These are phyloP conservation scores for Galerucella nymphaeae DNA, from an alignment of 2,888 invertebrate genomes.

Conservation along the genomic window DNA sequence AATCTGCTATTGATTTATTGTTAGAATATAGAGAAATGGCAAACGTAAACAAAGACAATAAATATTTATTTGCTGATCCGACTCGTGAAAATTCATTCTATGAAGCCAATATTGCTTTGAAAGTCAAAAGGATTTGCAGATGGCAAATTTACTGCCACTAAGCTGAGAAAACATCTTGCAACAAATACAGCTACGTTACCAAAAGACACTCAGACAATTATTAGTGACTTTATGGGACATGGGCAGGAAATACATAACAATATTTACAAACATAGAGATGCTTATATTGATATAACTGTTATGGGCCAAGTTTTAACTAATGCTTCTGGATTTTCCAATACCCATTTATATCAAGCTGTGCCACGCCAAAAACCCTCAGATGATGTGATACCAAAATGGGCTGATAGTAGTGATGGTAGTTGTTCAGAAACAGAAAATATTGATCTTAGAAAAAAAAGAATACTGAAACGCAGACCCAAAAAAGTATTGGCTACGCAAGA, in stretches of 20 bases:
- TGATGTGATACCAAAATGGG: too few species aligned
- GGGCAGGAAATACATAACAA: constrained; percentile 28
- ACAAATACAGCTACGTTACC: constrained; percentile 24
- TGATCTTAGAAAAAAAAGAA: background rate
- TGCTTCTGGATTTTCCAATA: background rate
- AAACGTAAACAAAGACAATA: background rate
- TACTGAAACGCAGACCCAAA: background rate
- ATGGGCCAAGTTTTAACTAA: constrained; percentile 14
- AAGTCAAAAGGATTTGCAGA: constrained; percentile 6
- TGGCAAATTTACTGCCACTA: constrained; percentile 13
- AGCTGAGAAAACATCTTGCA: constrained; percentile 27
- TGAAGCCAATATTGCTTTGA: constrained; percentile 12
- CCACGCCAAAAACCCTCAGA: background rate
- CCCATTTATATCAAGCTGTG: background rate
- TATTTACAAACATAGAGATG: constrained; percentile 33
- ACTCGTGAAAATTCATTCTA: background rate
- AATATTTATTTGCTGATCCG: constrained; percentile 23
- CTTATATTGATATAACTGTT: constrained; percentile 19
- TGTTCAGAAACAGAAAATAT: background rate
- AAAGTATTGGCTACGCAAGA: background rate
- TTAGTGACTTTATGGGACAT: constrained; percentile 38
- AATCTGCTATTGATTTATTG: constrained; percentile 12
- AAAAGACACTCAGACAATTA: constrained; percentile 14
- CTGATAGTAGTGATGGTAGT: too few species aligned
- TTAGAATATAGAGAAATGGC: background rate